Evolutionary conservation across 2,888 invertebrate genomes (phyloP).

Genomic region (Stomorhina lunata): DNA sequence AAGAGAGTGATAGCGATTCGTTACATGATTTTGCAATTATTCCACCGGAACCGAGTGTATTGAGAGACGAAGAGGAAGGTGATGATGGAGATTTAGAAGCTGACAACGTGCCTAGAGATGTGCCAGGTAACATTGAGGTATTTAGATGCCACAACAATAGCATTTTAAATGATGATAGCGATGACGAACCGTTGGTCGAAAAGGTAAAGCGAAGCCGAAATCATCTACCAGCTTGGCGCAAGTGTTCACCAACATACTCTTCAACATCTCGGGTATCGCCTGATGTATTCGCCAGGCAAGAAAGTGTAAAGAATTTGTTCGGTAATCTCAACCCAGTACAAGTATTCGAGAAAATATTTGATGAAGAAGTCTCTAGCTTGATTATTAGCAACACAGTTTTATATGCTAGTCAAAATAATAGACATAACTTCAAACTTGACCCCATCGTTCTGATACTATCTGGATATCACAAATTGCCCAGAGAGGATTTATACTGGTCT

Average conservation of each 20-base stretch:
- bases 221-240: not conserved
- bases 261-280: constrained; percentile 14
- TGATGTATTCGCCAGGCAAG: not conserved
- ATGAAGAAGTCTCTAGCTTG: not conserved
- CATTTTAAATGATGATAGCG: not conserved
- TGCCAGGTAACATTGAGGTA: not conserved
- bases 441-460: not conserved
- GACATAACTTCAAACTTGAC: not conserved
- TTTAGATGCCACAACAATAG: not conserved
- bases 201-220: not conserved
- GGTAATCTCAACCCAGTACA: not conserved
- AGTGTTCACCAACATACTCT: constrained; percentile 11
- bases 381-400: not conserved
- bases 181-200: not conserved
- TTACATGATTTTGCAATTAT: constrained; percentile 1
- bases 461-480: not conserved
- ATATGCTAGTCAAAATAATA: not conserved
- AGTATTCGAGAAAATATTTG: constrained; percentile 7
- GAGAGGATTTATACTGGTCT: not conserved
- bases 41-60: not conserved
- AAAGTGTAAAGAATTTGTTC: not conserved
- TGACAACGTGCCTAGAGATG: not conserved
- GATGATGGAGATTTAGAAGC: not conserved
- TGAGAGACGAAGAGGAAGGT: constrained; percentile 8
- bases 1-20: not conserved